Base-by-base conservation (phyloP, 2,113 vertebrate species). In the Oenanthe melanoleuca region DNA sequence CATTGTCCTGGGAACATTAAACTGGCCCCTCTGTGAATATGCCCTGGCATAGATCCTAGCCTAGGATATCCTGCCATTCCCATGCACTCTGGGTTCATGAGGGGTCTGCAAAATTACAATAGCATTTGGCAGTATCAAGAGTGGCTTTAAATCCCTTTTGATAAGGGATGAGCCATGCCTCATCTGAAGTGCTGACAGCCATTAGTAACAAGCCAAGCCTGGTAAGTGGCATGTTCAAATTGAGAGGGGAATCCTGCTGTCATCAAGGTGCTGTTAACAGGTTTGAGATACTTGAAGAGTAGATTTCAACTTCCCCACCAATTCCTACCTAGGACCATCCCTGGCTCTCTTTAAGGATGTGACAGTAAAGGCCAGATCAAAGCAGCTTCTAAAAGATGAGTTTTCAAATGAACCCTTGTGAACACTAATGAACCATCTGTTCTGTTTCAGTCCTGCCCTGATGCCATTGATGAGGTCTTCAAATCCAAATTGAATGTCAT, bases 401-500 rank as follows among this genome's bases (percentile, higher is more conserved):
- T 67, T 31, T 64, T 66, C 11, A 45, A 10, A 49, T 29, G 23
- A 53, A 8, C 38, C 38, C 31, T n/a, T 70, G 10, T 4, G 3
- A 92, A 66, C 24, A 12, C 82, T 86, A 56, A 86, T 34, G 24
- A 88, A n/a, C 21, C 17, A 11, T 64, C 24, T 90, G 23, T 78
- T 61, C 31, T n/a, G 29, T 96, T 97, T 86, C 87, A 99, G 99
- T 18, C 98, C 7, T 99, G 99, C 86, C 98, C 98, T 11, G 18
- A 74, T 11, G 98, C 97, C 78, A 99, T 99, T 49, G 95, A 98
- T 4, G 97, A 99, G 0, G 97, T 99, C 91, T 99, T 99, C 88
- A 96, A 98, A 63, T 98, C 96, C 40, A 99, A 99, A 70, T 92
- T 99, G 67, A 98, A 99, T 52, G 98, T 99, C 92, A 99, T 99